Evolutionary conservation across 2,797 vertebrate genomes (phyloP), one percentile per base, ranked within the genome.

Genomic region (Lophius americanus): DNA sequence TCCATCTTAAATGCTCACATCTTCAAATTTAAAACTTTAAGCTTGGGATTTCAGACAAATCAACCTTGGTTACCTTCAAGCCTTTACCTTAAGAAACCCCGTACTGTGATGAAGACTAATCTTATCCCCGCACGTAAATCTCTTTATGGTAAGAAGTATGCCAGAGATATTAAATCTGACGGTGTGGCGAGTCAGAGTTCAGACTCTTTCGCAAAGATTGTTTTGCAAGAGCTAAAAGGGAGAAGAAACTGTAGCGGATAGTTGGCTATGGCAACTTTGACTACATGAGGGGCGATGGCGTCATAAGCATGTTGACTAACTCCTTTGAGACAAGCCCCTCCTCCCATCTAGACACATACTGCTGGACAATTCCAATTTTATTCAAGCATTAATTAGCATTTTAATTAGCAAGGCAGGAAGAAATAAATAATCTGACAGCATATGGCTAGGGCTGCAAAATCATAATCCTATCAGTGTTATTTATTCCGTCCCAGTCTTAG

Each of bases 391-490:
- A 87, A 93, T 92, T 90, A 91, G 64, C 81, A 89, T 91, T 92
- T 92, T 91, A 92, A 92, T 92, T 90, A 91, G 75, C 65, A 73
- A 54, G 79, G 63, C 76, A 85, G 14, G 14, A 78, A 81, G 83
- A 84, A 90, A 90, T 80, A 64, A 82, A 86, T 89, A 88, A 91
- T 91, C 83, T 75, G 69, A 76, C 64, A 80, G 70, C 87, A 88
- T 90, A 93, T 89, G 89, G 79, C 64, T 80, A 64, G 79, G 76
- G 72, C 81, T 81, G 68, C 62, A 85, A 81, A 87, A 89, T 88
- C 81, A 85, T 92, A 91, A 91, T 92, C 85, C 87, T 79, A 87
- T 90, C 82, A 68, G 66, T 61, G 71, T 89, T 85, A 80, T 87
- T 86, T 85, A 86, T 86, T 84, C 81, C 85, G 73, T 76, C 64